Conservation (phyloP, 2,797 vertebrate genomes). For the Sebastes elongatus region DNA sequence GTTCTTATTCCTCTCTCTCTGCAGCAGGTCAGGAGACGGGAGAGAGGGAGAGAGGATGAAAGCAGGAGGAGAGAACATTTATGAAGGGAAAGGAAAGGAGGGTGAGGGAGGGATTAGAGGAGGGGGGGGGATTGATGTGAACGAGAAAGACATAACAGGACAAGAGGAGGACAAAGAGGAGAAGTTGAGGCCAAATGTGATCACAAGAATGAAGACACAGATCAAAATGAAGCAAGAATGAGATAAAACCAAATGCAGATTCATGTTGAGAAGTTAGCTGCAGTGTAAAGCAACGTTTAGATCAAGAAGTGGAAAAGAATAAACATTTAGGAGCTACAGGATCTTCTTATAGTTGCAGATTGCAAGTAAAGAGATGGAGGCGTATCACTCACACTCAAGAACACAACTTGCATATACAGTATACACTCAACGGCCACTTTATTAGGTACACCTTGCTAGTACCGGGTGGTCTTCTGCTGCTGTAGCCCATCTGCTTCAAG, state of each 20-base stretch:
- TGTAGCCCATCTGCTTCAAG: no score
- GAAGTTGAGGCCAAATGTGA: background rate
- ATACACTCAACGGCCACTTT: no score
- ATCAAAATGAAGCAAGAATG: no score
- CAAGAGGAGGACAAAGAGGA: background rate
- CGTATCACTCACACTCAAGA: background rate
- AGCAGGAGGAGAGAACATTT: background rate
- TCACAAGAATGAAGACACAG: background rate
- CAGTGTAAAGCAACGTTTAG: background rate
- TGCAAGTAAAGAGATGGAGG: background rate
- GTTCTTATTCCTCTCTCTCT: background rate
- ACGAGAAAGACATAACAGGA: background rate
- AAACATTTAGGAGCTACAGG: background rate
- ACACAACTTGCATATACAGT: no score
- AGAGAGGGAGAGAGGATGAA: background rate
- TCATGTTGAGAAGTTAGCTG: background rate
- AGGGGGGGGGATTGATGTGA: background rate
- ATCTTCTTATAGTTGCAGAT: background rate
- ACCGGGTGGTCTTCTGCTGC: no score
- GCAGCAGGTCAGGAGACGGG: background rate
- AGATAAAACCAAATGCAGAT: background rate
- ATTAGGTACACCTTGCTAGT: no score
- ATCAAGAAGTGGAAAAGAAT: background rate
- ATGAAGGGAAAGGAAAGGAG: background rate
- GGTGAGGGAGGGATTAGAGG: background rate